These are phyloP conservation scores for Lytechinus pictus DNA, from an alignment of 35 echinoderm and acorn worm genomes.

Conservation along the genomic window DNA sequence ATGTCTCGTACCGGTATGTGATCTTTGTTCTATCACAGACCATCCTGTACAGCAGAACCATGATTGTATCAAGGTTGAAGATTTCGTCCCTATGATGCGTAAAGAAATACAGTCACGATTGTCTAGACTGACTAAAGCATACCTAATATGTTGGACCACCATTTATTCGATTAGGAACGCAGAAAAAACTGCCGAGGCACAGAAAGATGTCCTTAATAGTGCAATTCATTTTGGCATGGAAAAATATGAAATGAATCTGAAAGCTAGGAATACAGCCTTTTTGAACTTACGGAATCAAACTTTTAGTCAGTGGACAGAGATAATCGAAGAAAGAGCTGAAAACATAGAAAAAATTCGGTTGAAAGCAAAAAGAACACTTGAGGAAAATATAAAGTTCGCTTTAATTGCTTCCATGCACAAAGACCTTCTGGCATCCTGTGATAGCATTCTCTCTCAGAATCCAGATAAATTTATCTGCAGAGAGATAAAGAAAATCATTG, in stretches of 20 bases:
- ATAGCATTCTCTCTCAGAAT: not conserved
- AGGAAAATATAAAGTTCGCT: not conserved
- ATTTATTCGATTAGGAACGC: not conserved
- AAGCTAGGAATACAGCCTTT: not conserved
- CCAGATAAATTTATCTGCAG: not conserved
- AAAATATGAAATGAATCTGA: not conserved
- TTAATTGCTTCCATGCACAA: not conserved
- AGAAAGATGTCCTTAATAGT: not conserved
- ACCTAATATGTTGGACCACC: not conserved
- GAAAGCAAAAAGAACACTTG: not conserved
- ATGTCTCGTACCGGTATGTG: not conserved
- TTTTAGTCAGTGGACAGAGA: not conserved
- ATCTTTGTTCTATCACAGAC: not conserved
- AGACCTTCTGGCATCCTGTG: not conserved
- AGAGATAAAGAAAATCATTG: not conserved
- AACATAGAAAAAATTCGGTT: not conserved
- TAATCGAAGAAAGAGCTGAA: not conserved
- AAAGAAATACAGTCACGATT: not conserved
- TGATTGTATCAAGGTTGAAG: not conserved
- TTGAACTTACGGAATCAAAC: not conserved
- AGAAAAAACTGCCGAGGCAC: not conserved
- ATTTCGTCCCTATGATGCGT: not conserved
- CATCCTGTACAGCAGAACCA: not conserved
- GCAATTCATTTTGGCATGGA: not conserved
- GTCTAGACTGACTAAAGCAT: not conserved